These are phyloP conservation scores for Blennius ocellaris DNA, from an alignment of 2,113 vertebrate genomes.

Conservation along the genomic window DNA sequence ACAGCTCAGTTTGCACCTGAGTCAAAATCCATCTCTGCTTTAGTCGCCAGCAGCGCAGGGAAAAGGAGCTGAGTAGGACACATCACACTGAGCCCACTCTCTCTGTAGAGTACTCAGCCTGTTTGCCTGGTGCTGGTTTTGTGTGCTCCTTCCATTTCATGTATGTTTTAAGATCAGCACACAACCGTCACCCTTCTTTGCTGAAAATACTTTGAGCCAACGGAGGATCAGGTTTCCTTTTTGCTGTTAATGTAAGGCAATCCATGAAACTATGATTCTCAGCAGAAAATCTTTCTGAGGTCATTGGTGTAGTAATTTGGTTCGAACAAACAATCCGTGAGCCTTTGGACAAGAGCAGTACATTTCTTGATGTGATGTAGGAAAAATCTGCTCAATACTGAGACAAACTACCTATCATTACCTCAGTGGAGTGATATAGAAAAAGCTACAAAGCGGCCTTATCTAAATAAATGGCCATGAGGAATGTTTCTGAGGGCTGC, in stretches of 20 bases:
- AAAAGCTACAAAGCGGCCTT: slow-evolving; percentile 24
- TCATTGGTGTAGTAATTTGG: slow-evolving; percentile 26
- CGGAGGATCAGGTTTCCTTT: background rate
- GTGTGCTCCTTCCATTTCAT: slow-evolving; percentile 55
- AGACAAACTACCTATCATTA: slow-evolving; percentile 28
- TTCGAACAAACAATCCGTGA: background rate
- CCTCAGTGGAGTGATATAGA: slow-evolving; percentile 28
- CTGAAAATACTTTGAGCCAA: slow-evolving; percentile 47
- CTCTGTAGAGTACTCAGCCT: slow-evolving; percentile 47
- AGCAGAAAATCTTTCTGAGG: slow-evolving; percentile 30
- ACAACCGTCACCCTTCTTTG: slow-evolving; percentile 51
- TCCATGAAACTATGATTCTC: slow-evolving; percentile 19
- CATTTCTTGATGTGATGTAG: no score
- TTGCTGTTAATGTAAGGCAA: slow-evolving; percentile 11
- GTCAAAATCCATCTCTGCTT: slow-evolving; percentile 74
- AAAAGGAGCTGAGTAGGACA: slow-evolving; percentile 66
- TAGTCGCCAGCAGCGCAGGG: slow-evolving; percentile 58
- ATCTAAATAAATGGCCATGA: slow-evolving; percentile 26
- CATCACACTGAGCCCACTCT: slow-evolving; percentile 61
- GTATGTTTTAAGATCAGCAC: slow-evolving; percentile 65
- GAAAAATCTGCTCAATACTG: no score
- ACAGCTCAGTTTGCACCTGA: slow-evolving; percentile 79
- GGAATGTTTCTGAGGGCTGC: slow-evolving; percentile 43
- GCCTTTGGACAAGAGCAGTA: no score
- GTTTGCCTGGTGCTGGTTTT: slow-evolving; percentile 58